Conservation (phyloP, 2,888 invertebrate species). For the Drosophila leonis region DNA sequence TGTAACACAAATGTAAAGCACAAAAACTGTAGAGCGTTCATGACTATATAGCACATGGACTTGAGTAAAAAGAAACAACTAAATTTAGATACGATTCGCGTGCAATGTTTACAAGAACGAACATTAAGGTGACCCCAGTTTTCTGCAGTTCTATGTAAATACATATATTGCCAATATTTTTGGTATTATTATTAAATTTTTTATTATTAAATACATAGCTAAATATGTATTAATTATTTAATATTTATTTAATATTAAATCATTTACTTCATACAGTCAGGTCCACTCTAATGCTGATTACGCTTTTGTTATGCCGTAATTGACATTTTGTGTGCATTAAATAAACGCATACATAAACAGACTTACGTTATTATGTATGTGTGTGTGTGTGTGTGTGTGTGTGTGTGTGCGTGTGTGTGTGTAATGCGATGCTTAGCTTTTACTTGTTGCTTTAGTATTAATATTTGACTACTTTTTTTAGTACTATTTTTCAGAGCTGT, state of each 20-base stretch:
- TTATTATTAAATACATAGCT: neutral
- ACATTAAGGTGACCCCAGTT: conserved; percentile 23
- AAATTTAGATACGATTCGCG: neutral
- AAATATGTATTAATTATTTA: neutral
- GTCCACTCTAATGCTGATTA: conserved; percentile 23
- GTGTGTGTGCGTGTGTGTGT: neutral
- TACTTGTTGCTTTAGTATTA: conserved; percentile 1
- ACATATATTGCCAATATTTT: neutral
- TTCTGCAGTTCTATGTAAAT: neutral
- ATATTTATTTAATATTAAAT: neutral
- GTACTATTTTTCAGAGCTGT: neutral
- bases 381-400: neutral
- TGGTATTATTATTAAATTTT: neutral
- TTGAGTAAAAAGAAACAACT: conserved; percentile 5
- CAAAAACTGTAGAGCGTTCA: conserved; percentile 13
- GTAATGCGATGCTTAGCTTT: neutral
- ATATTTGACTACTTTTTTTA: neutral
- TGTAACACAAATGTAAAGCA: conserved; percentile 11
- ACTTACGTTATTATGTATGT: neutral
- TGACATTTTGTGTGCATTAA: conserved; percentile 14
- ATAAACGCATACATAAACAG: neutral
- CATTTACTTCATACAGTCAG: neutral
- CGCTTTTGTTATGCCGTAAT: conserved; percentile 19
- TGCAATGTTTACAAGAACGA: neutral
- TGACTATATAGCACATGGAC: conserved; percentile 1